Evolutionary conservation across 2,888 invertebrate species (phyloP).

Genomic region (Idaea biselata): DNA sequence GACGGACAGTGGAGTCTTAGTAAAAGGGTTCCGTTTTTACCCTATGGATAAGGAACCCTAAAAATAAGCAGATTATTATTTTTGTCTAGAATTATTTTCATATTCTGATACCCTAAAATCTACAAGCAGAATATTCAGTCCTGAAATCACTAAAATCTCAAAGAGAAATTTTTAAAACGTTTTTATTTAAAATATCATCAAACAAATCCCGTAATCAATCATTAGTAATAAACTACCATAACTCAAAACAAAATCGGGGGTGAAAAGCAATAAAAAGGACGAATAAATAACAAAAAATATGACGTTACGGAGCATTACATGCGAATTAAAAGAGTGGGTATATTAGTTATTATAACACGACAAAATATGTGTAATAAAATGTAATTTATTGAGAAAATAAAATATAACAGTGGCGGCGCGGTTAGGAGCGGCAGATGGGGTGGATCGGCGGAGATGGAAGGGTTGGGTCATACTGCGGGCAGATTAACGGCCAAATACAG

Average conservation of each 20-base stretch:
- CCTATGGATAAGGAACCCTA: no score
- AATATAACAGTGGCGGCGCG: slow-evolving; percentile 67
- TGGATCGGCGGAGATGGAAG: slow-evolving; percentile 39
- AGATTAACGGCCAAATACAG: slow-evolving; percentile 5
- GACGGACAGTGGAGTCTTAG: no score
- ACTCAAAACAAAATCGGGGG: slow-evolving; percentile 46
- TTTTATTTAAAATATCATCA: no score
- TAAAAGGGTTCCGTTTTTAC: no score
- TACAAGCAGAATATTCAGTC: no score
- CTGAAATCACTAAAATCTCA: no score
- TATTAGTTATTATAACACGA: slow-evolving; percentile 82
- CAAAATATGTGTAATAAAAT: slow-evolving; percentile 82
- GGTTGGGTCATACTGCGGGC: slow-evolving; percentile 23
- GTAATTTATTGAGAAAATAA: slow-evolving; percentile 80
- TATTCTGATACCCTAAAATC: no score
- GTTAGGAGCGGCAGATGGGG: slow-evolving; percentile 79
- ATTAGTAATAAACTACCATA: slow-evolving; percentile 35
- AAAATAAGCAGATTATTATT: no score
- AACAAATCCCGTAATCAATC: slow-evolving; percentile 11
- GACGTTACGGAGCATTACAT: slow-evolving; percentile 74
- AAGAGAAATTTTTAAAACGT: no score
- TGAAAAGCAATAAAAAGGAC: slow-evolving; percentile 59
- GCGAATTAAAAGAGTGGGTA: slow-evolving; percentile 77
- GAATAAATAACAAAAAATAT: slow-evolving; percentile 69
- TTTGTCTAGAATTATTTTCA: no score